Percentiles rank a stretch among this genome's conserved stretches.
These are phyloP conservation scores for Dusona sp. DNA, from an alignment of 2,888 invertebrate species.

Conservation along the genomic window DNA sequence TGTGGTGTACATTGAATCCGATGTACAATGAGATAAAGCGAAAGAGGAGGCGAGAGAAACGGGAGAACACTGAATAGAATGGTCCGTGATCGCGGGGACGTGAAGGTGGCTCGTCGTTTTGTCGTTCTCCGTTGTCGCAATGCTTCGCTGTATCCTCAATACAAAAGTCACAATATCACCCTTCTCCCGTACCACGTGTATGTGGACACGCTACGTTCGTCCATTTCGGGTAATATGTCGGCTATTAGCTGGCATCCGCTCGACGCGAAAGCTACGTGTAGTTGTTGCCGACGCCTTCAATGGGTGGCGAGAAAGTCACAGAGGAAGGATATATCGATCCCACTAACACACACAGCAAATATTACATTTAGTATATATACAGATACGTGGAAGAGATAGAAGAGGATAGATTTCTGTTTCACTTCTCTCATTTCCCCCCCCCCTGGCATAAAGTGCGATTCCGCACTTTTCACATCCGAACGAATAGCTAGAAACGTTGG, in stretches of 20 bases:
- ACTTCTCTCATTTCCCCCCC: conserved; percentile 23
- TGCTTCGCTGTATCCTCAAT: conserved; percentile 48
- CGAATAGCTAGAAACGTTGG: conserved; percentile 19
- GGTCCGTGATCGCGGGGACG: conserved; percentile 51
- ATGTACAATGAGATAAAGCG: conserved; percentile 12
- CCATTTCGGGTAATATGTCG: conserved; percentile 77
- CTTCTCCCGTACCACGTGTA: conserved; percentile 51
- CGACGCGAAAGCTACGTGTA: conserved; percentile 24
- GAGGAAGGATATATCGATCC: conserved; percentile 60
- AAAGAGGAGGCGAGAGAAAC: conserved; percentile 53
- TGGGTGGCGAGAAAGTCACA: conserved; percentile 24
- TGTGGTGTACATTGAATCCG: conserved; percentile 37
- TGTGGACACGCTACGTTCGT: conserved; percentile 67
- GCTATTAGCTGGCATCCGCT: conserved; percentile 76
- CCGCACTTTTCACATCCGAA: conserved; percentile 58
- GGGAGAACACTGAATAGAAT: conserved; percentile 65
- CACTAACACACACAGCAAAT: conserved; percentile 22
- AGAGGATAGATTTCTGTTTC: conserved; percentile 29
- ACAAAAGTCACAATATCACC: conserved; percentile 70
- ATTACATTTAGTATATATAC: neutral
- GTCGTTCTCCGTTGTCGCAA: conserved; percentile 54
- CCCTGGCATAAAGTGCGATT: conserved; percentile 53
- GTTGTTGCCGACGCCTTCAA: conserved; percentile 29
- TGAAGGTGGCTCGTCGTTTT: conserved; percentile 62
- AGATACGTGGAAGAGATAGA: neutral